Base-by-base conservation (phyloP, 92 coral and sea anemone species). In the Bergia sp. region DNA sequence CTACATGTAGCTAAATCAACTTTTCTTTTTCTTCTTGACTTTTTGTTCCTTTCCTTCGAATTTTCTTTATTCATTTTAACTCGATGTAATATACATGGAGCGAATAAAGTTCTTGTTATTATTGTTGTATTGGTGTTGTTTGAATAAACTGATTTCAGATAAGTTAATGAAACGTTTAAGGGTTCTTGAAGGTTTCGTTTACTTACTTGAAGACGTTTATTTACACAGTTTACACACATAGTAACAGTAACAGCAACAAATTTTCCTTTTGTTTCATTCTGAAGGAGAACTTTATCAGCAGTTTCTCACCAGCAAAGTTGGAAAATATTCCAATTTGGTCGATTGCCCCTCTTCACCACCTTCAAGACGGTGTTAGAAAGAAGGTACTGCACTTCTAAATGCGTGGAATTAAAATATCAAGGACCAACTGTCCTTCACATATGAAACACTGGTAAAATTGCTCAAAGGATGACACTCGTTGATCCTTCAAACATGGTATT, bases 251-350 rank as follows among this genome's bases (percentile, higher is more conserved):
- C 29, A 73, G 42, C 1, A 73, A 18, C 21, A 23, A 50, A 5
- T 36, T 13, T 47, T 47, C 61, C 21, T 29, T 44, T 40, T 5
- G 7, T 50, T 45, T 57, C 75, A 13, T 12, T 76, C 89, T 57
- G 36, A 91, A 97, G 99, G 97, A 94, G 80, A 86, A 64, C 80
- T 88, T 97, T 37, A 66, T 88, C 39, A 50, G 72, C 58, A 81
- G 88, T 0, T 97, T 92, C 53, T 93, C 99, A 10, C 97, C 98
- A n/a, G 90, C 92, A 8, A 91, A 89, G 42, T 37, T 91, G 45
- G 96, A 94, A 80, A 95, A 97, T 84, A 23, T 94, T 15, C 67
- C 89, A 10, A 80, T 92, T 0, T 97, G 99, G 99, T 93, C 98
- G 4, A 88, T 85, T 75, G 88, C 93, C 36, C 98, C 98, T 12